Percentiles rank a stretch among this genome's conserved stretches.
These are phyloP conservation scores for Ischnura elegans DNA, from an alignment of 2,888 invertebrate genomes.

Conservation along the genomic window DNA sequence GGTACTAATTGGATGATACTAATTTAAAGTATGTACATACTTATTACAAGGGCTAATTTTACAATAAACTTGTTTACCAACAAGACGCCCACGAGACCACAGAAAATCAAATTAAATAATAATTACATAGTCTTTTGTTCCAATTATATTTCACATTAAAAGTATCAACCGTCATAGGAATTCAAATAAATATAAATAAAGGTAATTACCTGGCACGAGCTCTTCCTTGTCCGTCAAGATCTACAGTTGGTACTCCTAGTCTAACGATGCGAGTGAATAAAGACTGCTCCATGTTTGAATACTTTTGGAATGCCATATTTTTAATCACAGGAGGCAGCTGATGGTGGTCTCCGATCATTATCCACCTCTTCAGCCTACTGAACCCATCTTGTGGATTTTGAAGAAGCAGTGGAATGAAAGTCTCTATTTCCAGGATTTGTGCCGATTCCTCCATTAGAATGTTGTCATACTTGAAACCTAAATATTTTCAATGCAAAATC, in stretches of 20 bases:
- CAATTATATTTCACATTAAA: no score
- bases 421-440: slow-evolving; percentile 99
- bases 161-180: no score
- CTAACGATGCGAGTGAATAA: slow-evolving; percentile 97
- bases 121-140: no score
- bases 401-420: slow-evolving; percentile 98
- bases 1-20: no score
- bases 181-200: not conserved
- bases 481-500: slow-evolving; percentile 54
- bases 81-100: no score
- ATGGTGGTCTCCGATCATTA: slow-evolving; percentile 99
- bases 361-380: slow-evolving; percentile 98
- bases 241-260: slow-evolving; percentile 97
- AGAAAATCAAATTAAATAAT: no score
- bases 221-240: slow-evolving; percentile 98
- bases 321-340: slow-evolving; percentile 99
- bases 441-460: slow-evolving; percentile 99
- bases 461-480: slow-evolving; percentile 97
- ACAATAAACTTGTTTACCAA: no score
- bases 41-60: no score
- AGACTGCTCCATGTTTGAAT: slow-evolving; percentile 99
- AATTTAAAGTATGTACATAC: no score
- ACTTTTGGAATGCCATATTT: slow-evolving; percentile 99
- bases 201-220: slow-evolving; percentile 86
- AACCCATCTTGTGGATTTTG: slow-evolving; percentile 98